These are phyloP conservation scores for Tor tambroides DNA, from an alignment of 2,113 vertebrate genomes.

Conservation along the genomic window DNA sequence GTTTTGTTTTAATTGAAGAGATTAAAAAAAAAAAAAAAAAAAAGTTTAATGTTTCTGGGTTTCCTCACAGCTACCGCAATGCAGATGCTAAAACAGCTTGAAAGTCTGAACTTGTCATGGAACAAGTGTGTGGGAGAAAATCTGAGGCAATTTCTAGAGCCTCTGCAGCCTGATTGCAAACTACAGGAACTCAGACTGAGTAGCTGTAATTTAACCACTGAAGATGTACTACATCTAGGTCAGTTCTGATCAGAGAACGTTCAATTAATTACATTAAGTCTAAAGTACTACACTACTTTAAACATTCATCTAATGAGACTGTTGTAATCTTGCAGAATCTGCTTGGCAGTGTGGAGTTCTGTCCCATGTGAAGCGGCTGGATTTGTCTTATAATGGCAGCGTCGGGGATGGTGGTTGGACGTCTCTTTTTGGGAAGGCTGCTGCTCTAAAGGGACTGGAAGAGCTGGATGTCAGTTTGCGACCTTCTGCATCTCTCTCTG, in stretches of 20 bases:
- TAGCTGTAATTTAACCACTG: conserved; percentile 85
- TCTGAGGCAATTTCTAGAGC: conserved; percentile 79
- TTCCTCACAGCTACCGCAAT: conserved; percentile 78
- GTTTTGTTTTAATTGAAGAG: background rate
- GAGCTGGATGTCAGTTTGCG: conserved; percentile 84
- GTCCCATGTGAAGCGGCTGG: conserved; percentile 73
- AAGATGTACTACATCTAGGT: conserved; percentile 83
- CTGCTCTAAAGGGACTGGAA: conserved; percentile 73
- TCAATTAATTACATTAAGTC: background rate
- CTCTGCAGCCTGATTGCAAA: conserved; percentile 69
- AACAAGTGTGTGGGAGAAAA: conserved; percentile 87
- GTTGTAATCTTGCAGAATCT: conserved; percentile 68
- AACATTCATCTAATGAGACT: background rate
- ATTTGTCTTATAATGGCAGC: conserved; percentile 84
- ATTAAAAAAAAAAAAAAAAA: background rate
- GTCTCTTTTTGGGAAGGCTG: conserved; percentile 71
- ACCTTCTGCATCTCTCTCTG: conserved; percentile 66
- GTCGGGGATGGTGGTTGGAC: conserved; percentile 78
- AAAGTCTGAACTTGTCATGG: conserved; percentile 86
- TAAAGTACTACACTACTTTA: background rate
- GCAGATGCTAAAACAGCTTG: conserved; percentile 77
- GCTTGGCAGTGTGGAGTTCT: conserved; percentile 70
- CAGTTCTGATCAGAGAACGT: conserved; percentile 18
- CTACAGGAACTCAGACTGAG: conserved; percentile 83
- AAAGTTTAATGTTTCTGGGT: conserved; percentile 43